These are phyloP conservation scores for Pterocles burchelli DNA, from an alignment of 2,113 vertebrate genomes.

Conservation along the genomic window DNA sequence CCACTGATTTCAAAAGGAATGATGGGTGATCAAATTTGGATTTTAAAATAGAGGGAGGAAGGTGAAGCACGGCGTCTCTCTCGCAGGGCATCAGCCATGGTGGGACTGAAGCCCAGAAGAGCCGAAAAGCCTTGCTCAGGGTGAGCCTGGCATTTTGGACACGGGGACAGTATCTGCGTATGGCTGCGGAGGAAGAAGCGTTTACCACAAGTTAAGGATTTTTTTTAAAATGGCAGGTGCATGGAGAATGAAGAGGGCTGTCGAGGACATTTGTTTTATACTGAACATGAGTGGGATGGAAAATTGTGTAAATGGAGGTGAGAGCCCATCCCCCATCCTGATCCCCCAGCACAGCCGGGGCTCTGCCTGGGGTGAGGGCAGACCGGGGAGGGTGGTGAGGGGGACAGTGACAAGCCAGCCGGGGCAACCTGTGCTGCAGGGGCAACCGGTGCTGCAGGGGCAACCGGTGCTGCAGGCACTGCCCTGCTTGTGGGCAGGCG, in stretches of 20 bases:
- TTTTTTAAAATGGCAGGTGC: not conserved
- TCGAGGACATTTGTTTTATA: not conserved
- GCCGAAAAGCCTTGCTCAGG: not conserved
- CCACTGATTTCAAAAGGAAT: not conserved
- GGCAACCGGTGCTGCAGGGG: not conserved
- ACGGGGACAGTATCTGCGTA: not conserved
- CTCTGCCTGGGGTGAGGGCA: not conserved
- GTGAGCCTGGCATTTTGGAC: not conserved
- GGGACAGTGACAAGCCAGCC: not conserved
- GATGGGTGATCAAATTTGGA: not conserved
- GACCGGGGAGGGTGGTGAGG: accelerated
- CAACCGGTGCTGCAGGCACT: not conserved
- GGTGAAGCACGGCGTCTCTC: accelerated
- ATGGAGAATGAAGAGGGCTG: not conserved
- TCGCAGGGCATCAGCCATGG: not conserved
- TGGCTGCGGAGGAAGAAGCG: not conserved
- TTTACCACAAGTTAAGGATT: not conserved
- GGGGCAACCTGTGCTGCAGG: not conserved
- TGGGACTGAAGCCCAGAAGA: not conserved
- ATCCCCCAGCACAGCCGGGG: accelerated
- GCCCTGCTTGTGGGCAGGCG: accelerated
- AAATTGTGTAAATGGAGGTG: not conserved
- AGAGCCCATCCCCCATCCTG: accelerated
- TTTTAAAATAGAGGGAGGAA: conserved; percentile 11
- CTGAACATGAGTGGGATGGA: not conserved